Base-by-base conservation (phyloP, 2,888 invertebrate species). In the Esperia sulphurella region DNA sequence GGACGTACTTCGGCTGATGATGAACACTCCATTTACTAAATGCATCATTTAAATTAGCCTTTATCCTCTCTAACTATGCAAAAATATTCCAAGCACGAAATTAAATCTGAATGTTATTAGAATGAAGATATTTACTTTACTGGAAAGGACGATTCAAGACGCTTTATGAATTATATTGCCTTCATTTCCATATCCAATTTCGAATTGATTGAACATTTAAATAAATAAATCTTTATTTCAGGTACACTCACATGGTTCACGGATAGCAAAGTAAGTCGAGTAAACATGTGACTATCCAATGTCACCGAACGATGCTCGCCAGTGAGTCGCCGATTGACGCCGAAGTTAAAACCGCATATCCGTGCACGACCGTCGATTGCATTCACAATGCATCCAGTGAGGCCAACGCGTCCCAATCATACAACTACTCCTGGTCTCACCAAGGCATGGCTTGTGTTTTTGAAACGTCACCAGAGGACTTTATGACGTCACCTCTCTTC, bases 401-500 rank as follows among this genome's bases (percentile, higher is more conserved):
- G 6, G 4, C 30, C 45, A 45, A 45, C 29, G 41, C 14, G 8
- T 38, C 46, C 9, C 8, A 10, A 9, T 33, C 10, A 30, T n/a
- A 42, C 33, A 48, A 51, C 37, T 12, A 43, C 40, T n/a, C 50
- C n/a, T 46, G 38, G 45, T 9, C 43, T 44, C 41, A 46, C 29
- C 35, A 31, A 9, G 43, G 28, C 8, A 33, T 46, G 46, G 41
- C 30, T 33, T 46, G 53, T 30, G 48, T 41, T 9, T 12, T 39
- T 28, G 46, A 46, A 21, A 21, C 56, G 8, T 50, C 64, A 14
- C 52, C 80, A 1, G 75, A 67, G 44, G 76, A 79, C 50, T 81
- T 86, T 51, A 59, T 86, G 1, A 70, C 77, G 0, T 83, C 85
- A 0, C 59, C 73, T 46, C 92, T 92, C 64, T 94, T 94, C 65